These are phyloP conservation scores for Ailuropoda melanoleuca DNA, from an alignment of 2,113 vertebrate species.

Conservation along the genomic window DNA sequence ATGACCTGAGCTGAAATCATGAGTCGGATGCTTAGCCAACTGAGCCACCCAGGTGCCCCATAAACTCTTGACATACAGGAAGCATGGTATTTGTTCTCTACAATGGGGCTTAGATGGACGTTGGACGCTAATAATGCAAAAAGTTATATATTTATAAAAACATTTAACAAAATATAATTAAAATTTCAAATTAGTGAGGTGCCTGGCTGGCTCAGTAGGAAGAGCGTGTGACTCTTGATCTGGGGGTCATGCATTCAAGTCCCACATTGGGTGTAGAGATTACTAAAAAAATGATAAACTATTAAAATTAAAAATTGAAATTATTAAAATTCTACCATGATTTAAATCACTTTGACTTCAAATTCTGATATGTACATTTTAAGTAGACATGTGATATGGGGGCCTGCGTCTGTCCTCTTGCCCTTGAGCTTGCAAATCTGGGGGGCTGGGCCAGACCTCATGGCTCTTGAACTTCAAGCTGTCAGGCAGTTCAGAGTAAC, in stretches of 20 bases:
- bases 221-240: background rate
- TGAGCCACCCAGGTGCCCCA: background rate
- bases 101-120: background rate
- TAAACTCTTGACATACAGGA: background rate
- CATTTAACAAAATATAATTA: background rate
- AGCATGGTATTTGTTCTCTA: background rate
- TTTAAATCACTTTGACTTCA: background rate
- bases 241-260: background rate
- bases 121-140: background rate
- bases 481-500: background rate
- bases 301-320: background rate
- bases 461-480: background rate
- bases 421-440: background rate
- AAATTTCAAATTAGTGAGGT: background rate
- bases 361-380: background rate
- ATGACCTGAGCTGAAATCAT: too few species aligned
- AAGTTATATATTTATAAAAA: slow-evolving; percentile 17
- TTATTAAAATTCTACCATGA: background rate
- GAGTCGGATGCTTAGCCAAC: too few species aligned
- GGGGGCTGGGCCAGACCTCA: background rate
- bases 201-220: background rate
- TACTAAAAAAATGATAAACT: background rate
- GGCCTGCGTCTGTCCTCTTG: background rate
- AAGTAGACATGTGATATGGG: background rate
- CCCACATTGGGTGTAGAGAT: background rate